Evolutionary conservation across 1,140 invertebrate species (phyloP).

Genomic region (Polypedilum pembai): DNA sequence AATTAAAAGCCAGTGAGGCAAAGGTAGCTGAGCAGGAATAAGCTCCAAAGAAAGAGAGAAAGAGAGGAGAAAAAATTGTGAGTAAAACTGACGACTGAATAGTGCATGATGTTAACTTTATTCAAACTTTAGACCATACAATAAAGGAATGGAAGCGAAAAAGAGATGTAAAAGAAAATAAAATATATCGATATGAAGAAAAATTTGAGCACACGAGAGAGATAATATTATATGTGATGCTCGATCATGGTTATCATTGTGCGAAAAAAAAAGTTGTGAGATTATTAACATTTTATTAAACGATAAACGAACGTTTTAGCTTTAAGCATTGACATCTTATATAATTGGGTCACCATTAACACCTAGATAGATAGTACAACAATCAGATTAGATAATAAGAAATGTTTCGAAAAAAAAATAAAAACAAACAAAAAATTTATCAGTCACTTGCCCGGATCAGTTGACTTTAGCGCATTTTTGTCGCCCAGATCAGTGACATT

Average conservation of each 20-base stretch:
- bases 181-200: too few relatives aligned
- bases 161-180: too few relatives aligned
- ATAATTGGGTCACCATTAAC: background rate
- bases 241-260: background rate
- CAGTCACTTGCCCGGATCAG: too few relatives aligned
- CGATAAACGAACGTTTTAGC: conserved; percentile 1
- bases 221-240: too few relatives aligned
- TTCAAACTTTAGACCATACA: too few relatives aligned
- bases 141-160: too few relatives aligned
- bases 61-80: background rate
- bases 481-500: too few relatives aligned
- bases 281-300: background rate
- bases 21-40: background rate
- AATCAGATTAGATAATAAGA: conserved; percentile 19
- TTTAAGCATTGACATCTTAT: background rate
- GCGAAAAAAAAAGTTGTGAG: conserved; percentile 4
- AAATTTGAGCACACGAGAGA: too few relatives aligned
- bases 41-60: background rate
- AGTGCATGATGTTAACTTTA: too few relatives aligned
- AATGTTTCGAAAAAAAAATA: background rate
- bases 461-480: too few relatives aligned
- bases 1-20: conserved; percentile 8
- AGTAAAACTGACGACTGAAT: too few relatives aligned
- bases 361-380: background rate
- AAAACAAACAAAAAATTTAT: background rate